These are phyloP conservation scores for Nerophis lumbriciformis DNA, from an alignment of 2,113 vertebrate species.

Conservation along the genomic window DNA sequence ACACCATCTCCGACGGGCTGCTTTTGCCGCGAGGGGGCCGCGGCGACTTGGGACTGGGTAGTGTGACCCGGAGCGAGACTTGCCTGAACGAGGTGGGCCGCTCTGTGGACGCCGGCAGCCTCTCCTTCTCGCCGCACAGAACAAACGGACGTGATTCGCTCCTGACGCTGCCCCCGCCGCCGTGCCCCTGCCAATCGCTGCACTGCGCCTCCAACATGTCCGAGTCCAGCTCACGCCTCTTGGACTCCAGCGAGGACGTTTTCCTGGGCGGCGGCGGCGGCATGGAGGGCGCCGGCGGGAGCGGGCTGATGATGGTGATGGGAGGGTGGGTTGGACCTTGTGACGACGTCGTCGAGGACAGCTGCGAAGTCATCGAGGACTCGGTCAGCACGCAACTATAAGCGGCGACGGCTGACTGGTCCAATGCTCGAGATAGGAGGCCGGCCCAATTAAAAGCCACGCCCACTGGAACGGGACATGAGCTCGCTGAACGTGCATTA, in stretches of 20 bases:
- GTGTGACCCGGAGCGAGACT: constrained; percentile 83
- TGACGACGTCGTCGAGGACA: constrained; percentile 83
- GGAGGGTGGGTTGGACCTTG: constrained; percentile 84
- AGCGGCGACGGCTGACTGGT: constrained; percentile 34
- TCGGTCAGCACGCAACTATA: constrained; percentile 92
- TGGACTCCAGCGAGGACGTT: constrained; percentile 90
- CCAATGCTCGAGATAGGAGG: neutral
- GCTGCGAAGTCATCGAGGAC: constrained; percentile 87
- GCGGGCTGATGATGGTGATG: constrained; percentile 41
- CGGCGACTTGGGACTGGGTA: constrained; percentile 80
- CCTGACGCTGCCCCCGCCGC: constrained; percentile 67
- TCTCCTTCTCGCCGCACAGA: constrained; percentile 53
- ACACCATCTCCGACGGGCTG: constrained; percentile 89
- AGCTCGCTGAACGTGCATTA: neutral
- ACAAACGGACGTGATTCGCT: constrained; percentile 78
- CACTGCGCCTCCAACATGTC: constrained; percentile 93
- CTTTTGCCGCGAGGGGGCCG: constrained; percentile 83
- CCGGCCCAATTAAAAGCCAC: too few species aligned
- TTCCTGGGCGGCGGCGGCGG: constrained; percentile 75
- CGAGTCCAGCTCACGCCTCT: constrained; percentile 88
- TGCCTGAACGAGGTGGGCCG: constrained; percentile 85
- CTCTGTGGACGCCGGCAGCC: constrained; percentile 35
- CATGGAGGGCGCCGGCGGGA: constrained; percentile 11
- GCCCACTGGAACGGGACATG: too few species aligned
- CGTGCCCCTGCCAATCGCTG: constrained; percentile 86